Base-by-base conservation (phyloP, 2,888 invertebrate species). In the Rhimphoctona megacephalus region DNA sequence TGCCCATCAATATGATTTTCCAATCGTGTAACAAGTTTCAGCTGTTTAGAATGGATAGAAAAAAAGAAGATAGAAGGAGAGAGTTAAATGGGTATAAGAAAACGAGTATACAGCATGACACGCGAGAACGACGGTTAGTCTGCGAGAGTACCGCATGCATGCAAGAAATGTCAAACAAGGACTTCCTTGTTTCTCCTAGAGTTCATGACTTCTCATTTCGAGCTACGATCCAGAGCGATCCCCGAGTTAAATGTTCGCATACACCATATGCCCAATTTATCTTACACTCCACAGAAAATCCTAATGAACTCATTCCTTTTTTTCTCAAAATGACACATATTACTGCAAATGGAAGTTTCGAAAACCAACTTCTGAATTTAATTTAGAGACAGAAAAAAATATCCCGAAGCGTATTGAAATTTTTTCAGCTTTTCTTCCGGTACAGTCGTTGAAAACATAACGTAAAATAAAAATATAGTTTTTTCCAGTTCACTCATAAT, bases 161-260 rank as follows among this genome's bases (percentile, higher is more conserved):
- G 86, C 80, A 83, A 81, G 80, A 83, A 86, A 81, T 81, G 81
- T 86, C 80, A 87, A 87, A 90, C 91, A 91, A 90, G 89, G 89
- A 89, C 86, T 90, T 90, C 89, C 91, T 92, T 91, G 91, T 91
- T 91, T 91, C 92, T 90, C 89, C 85, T 90, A 89, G 90, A 90
- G 89, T 89, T 89, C 88, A 88, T 88, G 90, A 89, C 89, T 89
- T 89, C 90, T 90, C 90, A 90, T 90, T 92, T 91, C 89, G 89
- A 88, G 85, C 86, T 84, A 81, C 80, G 67, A 76, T 81, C 78
- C 67, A 72, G 30, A 39, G 52, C 83, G 76, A 80, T 30, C 25
- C 83, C 33, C 19, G 61, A 79, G 39, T 39, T 57, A 14, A 49
- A 46, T 43, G 30, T 57, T 36, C 43, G n/a, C n/a, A 14, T 57